Percentiles rank a stretch among this genome's conserved stretches.
phyloP scores from a whole-genome alignment of 2,888 invertebrate genomes.

The Hecatera dysodea region DNA sequence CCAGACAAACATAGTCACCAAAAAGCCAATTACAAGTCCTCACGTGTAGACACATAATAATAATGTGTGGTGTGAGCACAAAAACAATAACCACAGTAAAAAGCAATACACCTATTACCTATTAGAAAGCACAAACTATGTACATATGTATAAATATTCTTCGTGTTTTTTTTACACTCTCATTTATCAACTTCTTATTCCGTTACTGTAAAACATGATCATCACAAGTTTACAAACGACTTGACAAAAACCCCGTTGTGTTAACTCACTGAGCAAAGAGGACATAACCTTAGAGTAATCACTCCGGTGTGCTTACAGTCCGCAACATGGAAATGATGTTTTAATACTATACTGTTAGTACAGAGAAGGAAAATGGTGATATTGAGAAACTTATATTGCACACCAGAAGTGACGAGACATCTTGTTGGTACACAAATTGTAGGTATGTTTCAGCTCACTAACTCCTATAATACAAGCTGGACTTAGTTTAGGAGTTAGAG shows the following conservation, averaged over 20 bases:
- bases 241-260: constrained; percentile 33
- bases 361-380: neutral
- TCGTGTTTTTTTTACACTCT: no score
- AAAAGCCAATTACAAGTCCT: no score
- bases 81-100: no score
- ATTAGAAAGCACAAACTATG: no score
- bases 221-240: neutral
- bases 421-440: neutral
- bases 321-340: constrained; percentile 49
- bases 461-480: no score
- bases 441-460: no score
- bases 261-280: constrained; percentile 57
- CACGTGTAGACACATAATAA: no score
- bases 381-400: constrained; percentile 32
- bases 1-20: no score
- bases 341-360: constrained; percentile 30
- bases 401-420: neutral
- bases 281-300: constrained; percentile 44
- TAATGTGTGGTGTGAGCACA: no score
- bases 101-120: no score
- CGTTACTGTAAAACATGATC: constrained; percentile 19
- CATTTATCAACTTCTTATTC: neutral
- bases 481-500: no score
- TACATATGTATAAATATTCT: no score
- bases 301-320: constrained; percentile 23